Evolutionary conservation across 92 coral and sea anemone species (phyloP).

Genomic region (Porites rus): DNA sequence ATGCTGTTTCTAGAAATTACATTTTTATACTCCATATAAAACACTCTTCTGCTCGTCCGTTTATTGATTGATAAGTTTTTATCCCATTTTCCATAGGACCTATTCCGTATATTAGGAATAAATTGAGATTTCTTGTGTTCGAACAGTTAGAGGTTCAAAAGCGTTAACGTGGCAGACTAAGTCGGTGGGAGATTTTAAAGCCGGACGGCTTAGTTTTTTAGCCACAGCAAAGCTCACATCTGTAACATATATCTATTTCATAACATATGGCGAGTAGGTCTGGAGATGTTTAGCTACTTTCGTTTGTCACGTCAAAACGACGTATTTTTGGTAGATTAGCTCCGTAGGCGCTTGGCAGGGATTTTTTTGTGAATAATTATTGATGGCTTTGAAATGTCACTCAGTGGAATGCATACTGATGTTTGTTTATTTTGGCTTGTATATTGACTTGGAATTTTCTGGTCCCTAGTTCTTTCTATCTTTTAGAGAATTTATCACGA

Average conservation of each 20-base stretch:
- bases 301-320: constrained; percentile 15
- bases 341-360: constrained; percentile 33
- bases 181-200: constrained; percentile 13
- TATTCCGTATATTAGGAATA: background rate
- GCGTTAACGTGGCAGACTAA: background rate
- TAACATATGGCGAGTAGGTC: constrained; percentile 21
- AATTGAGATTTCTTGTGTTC: background rate
- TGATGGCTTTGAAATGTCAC: constrained; percentile 31
- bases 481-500: background rate
- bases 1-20: background rate
- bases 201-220: constrained; percentile 16
- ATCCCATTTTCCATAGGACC: background rate
- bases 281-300: constrained; percentile 13
- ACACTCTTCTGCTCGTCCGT: background rate
- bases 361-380: constrained; percentile 30
- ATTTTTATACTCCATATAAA: background rate
- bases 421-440: background rate
- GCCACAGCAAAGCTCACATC: background rate
- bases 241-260: constrained; percentile 17
- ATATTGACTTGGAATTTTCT: background rate
- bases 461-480: background rate
- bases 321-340: constrained; percentile 27
- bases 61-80: too few species aligned
- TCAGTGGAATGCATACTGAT: constrained; percentile 11
- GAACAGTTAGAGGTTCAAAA: background rate